A percentile compares a stretch with the other conserved stretches of the same genome.
phyloP scores from a whole-genome alignment of 2,797 vertebrate genomes.

The Pantherophis vulpinus region DNA sequence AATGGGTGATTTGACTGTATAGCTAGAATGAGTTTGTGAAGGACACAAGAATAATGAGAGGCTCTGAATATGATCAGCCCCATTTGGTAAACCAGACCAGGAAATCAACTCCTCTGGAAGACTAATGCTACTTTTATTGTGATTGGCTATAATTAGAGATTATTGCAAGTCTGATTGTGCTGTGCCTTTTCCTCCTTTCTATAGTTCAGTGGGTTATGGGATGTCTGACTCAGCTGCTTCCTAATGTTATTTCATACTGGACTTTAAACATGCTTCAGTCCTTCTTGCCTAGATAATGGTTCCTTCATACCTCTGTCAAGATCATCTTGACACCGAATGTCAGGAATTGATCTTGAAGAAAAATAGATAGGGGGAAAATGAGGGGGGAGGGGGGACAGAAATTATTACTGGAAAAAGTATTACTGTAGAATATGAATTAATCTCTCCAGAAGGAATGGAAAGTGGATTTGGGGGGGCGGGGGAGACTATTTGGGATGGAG shows the following conservation, averaged over 20 bases:
- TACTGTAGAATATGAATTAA: background rate
- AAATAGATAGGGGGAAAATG: background rate
- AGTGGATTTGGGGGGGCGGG: background rate
- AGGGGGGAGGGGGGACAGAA: rapidly evolving
- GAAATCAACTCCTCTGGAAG: background rate
- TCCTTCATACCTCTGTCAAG: background rate
- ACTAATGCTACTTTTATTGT: background rate
- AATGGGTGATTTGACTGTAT: background rate
- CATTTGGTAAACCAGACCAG: background rate
- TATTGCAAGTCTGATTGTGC: background rate
- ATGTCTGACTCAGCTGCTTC: background rate
- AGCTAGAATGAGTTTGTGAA: background rate
- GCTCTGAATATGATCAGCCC: background rate
- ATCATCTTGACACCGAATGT: background rate
- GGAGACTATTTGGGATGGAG: background rate
- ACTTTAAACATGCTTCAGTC: background rate
- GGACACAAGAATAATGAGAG: background rate
- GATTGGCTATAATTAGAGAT: background rate
- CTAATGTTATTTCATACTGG: background rate
- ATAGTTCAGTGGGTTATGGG: background rate
- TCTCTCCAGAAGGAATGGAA: background rate
- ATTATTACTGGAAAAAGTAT: background rate
- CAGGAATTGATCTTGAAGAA: background rate
- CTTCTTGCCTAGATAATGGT: background rate
- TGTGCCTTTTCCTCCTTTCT: background rate